Conservation (phyloP, 1,140 invertebrate species). For the Yoshiicerus persimilis region DNA sequence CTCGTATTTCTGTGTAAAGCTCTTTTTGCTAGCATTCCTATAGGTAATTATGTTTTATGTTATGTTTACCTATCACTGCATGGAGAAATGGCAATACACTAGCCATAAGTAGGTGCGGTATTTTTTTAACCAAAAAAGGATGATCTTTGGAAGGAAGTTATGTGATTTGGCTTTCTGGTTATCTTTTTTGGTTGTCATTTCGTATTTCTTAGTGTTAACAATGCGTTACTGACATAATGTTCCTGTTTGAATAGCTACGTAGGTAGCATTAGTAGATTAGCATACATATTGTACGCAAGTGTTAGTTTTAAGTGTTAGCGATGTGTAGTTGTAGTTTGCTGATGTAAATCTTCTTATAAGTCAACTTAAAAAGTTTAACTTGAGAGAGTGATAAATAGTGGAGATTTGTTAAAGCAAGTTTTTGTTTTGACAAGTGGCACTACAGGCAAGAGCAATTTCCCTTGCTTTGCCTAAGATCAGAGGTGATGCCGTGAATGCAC, state of each 20-base stretch:
- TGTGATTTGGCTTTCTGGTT: neutral
- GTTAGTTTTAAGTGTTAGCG: neutral
- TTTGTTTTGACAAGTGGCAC: constrained; percentile 13
- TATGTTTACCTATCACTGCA: neutral
- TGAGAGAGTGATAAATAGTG: neutral
- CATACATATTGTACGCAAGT: neutral
- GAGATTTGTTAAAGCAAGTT: neutral
- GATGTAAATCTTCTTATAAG: neutral
- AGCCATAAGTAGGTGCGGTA: neutral
- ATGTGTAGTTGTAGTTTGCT: neutral
- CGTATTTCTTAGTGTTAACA: neutral
- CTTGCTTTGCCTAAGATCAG: neutral
- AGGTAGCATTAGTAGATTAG: neutral
- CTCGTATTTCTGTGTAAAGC: neutral
- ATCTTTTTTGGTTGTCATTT: neutral
- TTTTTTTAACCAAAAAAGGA: neutral
- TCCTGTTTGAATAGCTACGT: neutral
- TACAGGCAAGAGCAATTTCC: neutral
- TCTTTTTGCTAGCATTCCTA: neutral
- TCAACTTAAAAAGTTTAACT: neutral
- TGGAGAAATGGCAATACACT: neutral
- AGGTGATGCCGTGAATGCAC: neutral
- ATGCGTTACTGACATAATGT: neutral
- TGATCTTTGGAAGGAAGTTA: neutral
- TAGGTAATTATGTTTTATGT: neutral